Evolutionary conservation across 1,140 invertebrate genomes (phyloP).

Genomic region (Whitmania pigra): DNA sequence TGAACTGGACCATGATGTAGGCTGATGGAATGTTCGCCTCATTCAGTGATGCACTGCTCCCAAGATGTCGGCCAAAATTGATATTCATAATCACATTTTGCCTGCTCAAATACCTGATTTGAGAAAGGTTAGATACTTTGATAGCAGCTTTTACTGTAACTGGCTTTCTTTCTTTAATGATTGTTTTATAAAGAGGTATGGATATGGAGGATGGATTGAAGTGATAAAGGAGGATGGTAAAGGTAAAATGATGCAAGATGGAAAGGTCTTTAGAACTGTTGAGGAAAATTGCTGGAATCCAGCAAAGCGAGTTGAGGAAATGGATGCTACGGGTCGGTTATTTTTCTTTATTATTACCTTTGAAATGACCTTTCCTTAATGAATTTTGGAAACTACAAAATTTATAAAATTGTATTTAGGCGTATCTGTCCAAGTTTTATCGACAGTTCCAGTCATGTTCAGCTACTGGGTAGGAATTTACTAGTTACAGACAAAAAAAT

Average conservation of each 20-base stretch:
- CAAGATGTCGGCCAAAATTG: conserved; percentile 41
- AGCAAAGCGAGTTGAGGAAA: conserved; percentile 36
- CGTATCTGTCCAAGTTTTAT: conserved; percentile 50
- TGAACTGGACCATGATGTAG: too few species aligned
- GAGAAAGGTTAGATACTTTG: conserved; percentile 39
- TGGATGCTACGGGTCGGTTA: conserved; percentile 41
- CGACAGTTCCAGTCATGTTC: conserved; percentile 57
- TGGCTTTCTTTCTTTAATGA: not conserved
- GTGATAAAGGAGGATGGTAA: conserved; percentile 39
- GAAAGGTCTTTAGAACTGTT: conserved; percentile 48
- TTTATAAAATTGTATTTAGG: conserved; percentile 31
- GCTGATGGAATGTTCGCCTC: too few species aligned
- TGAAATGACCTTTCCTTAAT: not conserved
- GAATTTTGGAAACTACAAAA: not conserved
- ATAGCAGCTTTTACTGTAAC: not conserved
- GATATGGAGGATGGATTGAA: conserved; percentile 50
- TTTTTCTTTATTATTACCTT: too few species aligned
- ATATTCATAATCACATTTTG: conserved; percentile 51
- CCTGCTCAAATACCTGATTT: conserved; percentile 49
- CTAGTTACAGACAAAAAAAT: not conserved
- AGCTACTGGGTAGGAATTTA: conserved; percentile 47
- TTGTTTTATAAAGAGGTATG: conserved; percentile 43
- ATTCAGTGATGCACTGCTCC: too few species aligned
- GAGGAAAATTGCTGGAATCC: conserved; percentile 49
- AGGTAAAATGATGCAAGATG: conserved; percentile 50